Conservation (phyloP, 2,797 vertebrate genomes). For the Menidia menidia region DNA sequence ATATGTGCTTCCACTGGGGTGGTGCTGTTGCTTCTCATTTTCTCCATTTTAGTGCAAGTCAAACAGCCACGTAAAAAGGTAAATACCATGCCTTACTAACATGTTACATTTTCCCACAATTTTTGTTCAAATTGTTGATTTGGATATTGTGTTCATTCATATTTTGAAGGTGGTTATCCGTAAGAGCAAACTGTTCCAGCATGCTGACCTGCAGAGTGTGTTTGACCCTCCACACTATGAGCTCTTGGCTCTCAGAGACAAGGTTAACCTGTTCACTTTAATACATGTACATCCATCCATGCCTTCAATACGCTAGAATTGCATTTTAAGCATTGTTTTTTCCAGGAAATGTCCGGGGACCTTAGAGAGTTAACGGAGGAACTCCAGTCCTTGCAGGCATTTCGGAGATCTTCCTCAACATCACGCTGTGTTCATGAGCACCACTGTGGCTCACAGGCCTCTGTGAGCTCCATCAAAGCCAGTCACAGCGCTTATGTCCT, state of each 20-base stretch:
- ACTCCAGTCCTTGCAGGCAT: constrained; percentile 89
- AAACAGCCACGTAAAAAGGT: constrained; percentile 97
- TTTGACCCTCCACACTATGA: constrained; percentile 96
- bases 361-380: constrained; percentile 91
- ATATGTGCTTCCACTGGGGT: constrained; percentile 92
- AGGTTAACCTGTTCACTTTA: constrained; percentile 58
- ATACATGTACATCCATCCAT: neutral
- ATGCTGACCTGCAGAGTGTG: constrained; percentile 88
- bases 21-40: constrained; percentile 91
- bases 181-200: constrained; percentile 82
- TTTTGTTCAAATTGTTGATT: neutral
- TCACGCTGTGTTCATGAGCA: constrained; percentile 95
- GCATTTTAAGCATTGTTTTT: neutral
- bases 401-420: constrained; percentile 86
- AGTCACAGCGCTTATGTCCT: constrained; percentile 45
- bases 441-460: constrained; percentile 91
- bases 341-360: constrained; percentile 87
- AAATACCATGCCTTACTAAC: neutral
- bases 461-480: constrained; percentile 84
- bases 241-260: constrained; percentile 90
- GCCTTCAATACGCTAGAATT: neutral
- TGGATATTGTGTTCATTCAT: constrained; percentile 5
- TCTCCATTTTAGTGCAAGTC: constrained; percentile 93
- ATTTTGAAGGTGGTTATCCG: constrained; percentile 74
- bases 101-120: neutral